Base-by-base conservation (phyloP, 2,888 invertebrate species). In the Pheosia tremula region DNA sequence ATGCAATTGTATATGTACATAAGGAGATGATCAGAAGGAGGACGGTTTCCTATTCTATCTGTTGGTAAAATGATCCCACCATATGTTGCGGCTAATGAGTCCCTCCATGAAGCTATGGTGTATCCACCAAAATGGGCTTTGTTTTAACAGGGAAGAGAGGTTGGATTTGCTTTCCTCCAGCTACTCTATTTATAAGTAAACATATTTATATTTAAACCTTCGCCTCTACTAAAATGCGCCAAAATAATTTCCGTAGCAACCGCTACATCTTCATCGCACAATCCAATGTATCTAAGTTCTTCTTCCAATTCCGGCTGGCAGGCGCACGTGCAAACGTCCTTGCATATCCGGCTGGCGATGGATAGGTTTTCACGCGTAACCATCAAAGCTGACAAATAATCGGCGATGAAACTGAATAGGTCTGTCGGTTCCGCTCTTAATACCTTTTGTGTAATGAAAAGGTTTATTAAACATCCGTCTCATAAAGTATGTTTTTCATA, bases 361-460 rank as follows among this genome's bases (percentile, higher is more conserved):
- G 77, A 67, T 37, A 91, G 66, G 59, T 95, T 94, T 75, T 96
- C 96, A 41, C 97, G 91, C 0, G 96, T 95, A 11, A 95, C 93
- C 63, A 96, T 84, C 74, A 97, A 81, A 0, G 95, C 94, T 67
- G 96, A 95, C 47, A 96, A 85, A 81, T 97, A 97, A 78, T 96
- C 95, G 0, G 96, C 95, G 63, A 97, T 95, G 79, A 96, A 97
- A 59, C 91, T 87, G 82, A 95, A 95, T 3, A 96, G 85, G 63
- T 96, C 88, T 47, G 84, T 79, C 0, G 97, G 97, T 77, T 96
- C 95, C 11, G 92, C 92, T 68, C 96, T 91, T n/a, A 97, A 82
- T 3, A 97, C 96, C 95, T 95, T 72, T 45, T 24, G 24, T 24
- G 2, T 24, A 52, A 58, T 53, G 5, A 49, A 49, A 49, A 6